Conservation (phyloP, 2,113 vertebrate species). For the Catharus fuscescens region DNA sequence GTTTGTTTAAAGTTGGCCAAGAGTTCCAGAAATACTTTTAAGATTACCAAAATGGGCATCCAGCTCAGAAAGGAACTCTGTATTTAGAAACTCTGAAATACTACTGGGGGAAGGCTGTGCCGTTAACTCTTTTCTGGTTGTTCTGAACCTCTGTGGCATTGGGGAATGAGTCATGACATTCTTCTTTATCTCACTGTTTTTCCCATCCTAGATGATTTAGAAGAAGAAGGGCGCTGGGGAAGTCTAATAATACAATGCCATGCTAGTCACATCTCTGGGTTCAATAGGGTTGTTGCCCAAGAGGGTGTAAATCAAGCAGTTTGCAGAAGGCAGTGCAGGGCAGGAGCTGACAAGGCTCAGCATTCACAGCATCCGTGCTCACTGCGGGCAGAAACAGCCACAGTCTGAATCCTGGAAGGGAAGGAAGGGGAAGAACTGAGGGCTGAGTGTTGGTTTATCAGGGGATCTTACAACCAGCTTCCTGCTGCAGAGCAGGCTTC, state of each 20-base stretch:
- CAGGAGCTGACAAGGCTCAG: background rate
- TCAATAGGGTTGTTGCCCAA: background rate
- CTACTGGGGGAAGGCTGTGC: background rate
- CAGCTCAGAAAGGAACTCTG: conserved; percentile 17
- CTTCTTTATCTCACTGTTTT: background rate
- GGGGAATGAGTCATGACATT: conserved; percentile 22
- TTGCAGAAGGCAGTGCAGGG: background rate
- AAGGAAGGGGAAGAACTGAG: background rate
- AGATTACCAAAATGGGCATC: conserved; percentile 57
- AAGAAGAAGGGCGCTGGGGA: background rate
- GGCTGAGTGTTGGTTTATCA: background rate
- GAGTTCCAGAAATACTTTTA: conserved; percentile 64
- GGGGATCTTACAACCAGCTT: background rate
- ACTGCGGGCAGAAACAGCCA: background rate
- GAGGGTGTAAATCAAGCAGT: background rate
- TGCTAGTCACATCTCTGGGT: background rate
- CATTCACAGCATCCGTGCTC: background rate
- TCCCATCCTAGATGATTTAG: background rate
- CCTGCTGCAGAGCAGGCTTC: background rate
- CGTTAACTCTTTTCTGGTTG: conserved; percentile 23
- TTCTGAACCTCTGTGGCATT: background rate
- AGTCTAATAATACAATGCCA: background rate
- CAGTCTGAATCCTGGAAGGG: background rate
- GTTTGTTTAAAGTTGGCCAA: conserved; percentile 53
- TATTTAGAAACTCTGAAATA: conserved; percentile 42